These are phyloP conservation scores for Tenebrosternarchus preto DNA, from an alignment of 2,113 vertebrate species.

Conservation along the genomic window DNA sequence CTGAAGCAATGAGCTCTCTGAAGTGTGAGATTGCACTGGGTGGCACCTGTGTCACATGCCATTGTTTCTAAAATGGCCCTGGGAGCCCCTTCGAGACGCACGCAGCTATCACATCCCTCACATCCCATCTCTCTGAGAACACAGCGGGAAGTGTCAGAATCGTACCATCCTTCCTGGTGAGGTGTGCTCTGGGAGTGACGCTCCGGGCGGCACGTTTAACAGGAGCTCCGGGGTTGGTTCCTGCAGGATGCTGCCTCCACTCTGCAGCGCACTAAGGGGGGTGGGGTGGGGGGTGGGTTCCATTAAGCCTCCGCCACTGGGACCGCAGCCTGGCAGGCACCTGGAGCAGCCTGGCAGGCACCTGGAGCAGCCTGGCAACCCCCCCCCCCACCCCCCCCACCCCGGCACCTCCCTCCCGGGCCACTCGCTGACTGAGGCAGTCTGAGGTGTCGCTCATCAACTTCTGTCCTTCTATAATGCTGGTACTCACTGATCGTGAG, in stretches of 20 bases:
- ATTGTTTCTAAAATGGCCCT: too few relatives aligned
- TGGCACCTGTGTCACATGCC: too few relatives aligned
- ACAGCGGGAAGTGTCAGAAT: conserved; percentile 29
- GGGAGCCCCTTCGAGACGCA: too few relatives aligned
- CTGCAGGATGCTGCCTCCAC: conserved; percentile 27
- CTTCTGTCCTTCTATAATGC: neutral
- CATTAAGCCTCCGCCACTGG: conserved; percentile 30
- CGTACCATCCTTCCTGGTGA: conserved; percentile 16
- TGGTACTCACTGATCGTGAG: neutral
- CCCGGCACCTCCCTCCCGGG: neutral
- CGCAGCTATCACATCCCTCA: too few relatives aligned
- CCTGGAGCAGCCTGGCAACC: neutral
- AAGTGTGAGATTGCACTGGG: conserved; percentile 21
- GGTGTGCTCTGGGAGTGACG: conserved; percentile 21
- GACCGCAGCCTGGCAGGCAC: too few relatives aligned
- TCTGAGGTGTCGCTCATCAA: neutral
- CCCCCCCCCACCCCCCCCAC: neutral
- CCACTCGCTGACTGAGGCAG: neutral
- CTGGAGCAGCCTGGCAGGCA: neutral
- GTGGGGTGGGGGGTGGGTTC: conserved; percentile 43
- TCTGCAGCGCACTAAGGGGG: conserved; percentile 34
- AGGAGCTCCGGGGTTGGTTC: conserved; percentile 35
- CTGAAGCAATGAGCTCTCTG: neutral
- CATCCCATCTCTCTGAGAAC: conserved; percentile 12
- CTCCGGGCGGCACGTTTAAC: conserved; percentile 27